A percentile compares a stretch with the other conserved stretches of the same genome.
Conservation (phyloP, 2,888 invertebrate genomes). For the Rhagonycha lutea region DNA sequence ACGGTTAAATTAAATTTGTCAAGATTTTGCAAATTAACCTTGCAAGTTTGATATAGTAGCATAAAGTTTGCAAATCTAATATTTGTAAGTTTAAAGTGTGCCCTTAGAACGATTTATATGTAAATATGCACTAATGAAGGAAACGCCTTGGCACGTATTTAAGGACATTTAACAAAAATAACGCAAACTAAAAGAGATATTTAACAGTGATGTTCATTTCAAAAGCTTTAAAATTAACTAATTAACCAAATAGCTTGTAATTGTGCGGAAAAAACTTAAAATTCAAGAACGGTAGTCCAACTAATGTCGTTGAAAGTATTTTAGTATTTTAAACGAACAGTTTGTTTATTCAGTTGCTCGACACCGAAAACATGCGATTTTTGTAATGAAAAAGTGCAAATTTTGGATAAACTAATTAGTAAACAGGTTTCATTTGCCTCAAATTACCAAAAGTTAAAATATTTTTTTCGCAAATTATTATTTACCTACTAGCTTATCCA, state of each 20-base stretch:
- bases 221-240: conserved; percentile 27
- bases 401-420: background rate
- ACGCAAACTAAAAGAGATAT: conserved; percentile 16
- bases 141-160: conserved; percentile 19
- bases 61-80: background rate
- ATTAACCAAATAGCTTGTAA: conserved; percentile 27
- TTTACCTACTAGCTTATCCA: background rate
- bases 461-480: background rate
- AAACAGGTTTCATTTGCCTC: background rate
- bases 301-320: conserved; percentile 26
- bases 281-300: conserved; percentile 24
- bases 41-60: background rate
- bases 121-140: conserved; percentile 14
- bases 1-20: background rate
- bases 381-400: background rate
- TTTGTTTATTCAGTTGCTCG: conserved; percentile 18
- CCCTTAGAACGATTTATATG: conserved; percentile 2
- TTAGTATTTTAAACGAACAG: conserved; percentile 25
- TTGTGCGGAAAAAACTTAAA: conserved; percentile 27
- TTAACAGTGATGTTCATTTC: conserved; percentile 18
- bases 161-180: conserved; percentile 16
- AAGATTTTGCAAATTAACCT: background rate
- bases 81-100: conserved; percentile 1
- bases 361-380: background rate
- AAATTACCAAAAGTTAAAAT: background rate